Conservation (phyloP, 2,888 invertebrate species). For the Labia minor region DNA sequence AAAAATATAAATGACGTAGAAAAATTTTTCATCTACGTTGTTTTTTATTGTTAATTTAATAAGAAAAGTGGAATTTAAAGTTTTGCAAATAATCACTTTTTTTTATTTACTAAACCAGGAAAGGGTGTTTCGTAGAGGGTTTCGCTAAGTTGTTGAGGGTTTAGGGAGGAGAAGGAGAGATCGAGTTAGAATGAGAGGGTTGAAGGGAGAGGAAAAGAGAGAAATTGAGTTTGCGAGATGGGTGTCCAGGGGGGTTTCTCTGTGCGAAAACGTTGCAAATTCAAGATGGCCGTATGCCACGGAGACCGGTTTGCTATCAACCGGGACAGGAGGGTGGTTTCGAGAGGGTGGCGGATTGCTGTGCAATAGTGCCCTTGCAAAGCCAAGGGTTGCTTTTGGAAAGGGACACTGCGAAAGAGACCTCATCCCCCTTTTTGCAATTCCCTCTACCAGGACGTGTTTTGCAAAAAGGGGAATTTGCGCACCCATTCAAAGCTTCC, state of each 20-base stretch:
- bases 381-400: conserved; percentile 8
- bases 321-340: conserved; percentile 13
- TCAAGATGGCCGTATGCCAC: conserved; percentile 4
- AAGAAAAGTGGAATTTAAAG: no score
- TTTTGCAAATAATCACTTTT: neutral
- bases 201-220: neutral
- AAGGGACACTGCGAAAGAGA: neutral
- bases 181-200: no score
- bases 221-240: neutral
- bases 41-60: no score
- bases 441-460: conserved; percentile 4
- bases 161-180: neutral
- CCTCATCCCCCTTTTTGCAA: conserved; percentile 9
- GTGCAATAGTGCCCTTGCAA: conserved; percentile 8
- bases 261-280: conserved; percentile 13
- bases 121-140: neutral
- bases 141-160: conserved; percentile 6
- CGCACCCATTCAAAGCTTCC: conserved; percentile 8
- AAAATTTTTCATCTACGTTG: no score
- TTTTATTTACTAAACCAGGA: neutral
- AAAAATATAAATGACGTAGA: no score
- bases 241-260: neutral
- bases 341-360: neutral
- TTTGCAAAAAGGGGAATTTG: conserved; percentile 13
- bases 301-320: conserved; percentile 13